These are phyloP conservation scores for Eupithecia subfuscata DNA, from an alignment of 2,888 invertebrate genomes.

Conservation along the genomic window DNA sequence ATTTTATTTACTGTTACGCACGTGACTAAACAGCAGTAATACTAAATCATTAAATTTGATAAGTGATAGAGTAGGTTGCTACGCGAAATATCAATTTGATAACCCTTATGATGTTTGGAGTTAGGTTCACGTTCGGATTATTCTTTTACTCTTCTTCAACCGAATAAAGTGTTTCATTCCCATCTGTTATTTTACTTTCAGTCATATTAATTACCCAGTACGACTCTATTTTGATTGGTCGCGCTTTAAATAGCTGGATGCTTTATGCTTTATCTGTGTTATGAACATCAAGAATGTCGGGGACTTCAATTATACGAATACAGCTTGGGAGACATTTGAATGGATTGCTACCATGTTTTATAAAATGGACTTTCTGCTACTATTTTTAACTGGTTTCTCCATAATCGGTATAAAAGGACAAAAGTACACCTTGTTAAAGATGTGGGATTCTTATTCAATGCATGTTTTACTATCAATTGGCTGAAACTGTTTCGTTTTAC, in stretches of 20 bases:
- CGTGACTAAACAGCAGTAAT: too few species aligned
- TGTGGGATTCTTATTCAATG: slow-evolving; percentile 51
- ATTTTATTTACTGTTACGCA: not conserved
- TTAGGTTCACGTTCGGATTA: slow-evolving; percentile 39
- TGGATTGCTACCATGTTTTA: slow-evolving; percentile 59
- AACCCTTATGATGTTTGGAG: not conserved
- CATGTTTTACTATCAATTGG: slow-evolving; percentile 45
- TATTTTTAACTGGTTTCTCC: slow-evolving; percentile 66
- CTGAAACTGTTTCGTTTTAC: slow-evolving; percentile 30
- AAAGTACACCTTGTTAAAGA: slow-evolving; percentile 46
- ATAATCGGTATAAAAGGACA: slow-evolving; percentile 53
- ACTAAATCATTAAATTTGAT: not conserved
- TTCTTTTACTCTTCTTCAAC: slow-evolving; percentile 51
- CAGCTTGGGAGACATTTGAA: slow-evolving; percentile 68
- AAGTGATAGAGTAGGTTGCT: not conserved
- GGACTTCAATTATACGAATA: slow-evolving; percentile 59
- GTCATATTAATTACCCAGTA: slow-evolving; percentile 62
- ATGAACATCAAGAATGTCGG: slow-evolving; percentile 54
- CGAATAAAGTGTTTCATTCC: slow-evolving; percentile 61
- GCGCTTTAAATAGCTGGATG: slow-evolving; percentile 53
- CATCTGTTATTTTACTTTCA: slow-evolving; percentile 60
- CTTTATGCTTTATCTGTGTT: slow-evolving; percentile 52
- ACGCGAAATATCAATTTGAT: not conserved
- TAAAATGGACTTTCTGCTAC: slow-evolving; percentile 59
- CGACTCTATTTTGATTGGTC: slow-evolving; percentile 55